Conservation (phyloP, 2,113 vertebrate species). For the Nyctereutes procyonoides region DNA sequence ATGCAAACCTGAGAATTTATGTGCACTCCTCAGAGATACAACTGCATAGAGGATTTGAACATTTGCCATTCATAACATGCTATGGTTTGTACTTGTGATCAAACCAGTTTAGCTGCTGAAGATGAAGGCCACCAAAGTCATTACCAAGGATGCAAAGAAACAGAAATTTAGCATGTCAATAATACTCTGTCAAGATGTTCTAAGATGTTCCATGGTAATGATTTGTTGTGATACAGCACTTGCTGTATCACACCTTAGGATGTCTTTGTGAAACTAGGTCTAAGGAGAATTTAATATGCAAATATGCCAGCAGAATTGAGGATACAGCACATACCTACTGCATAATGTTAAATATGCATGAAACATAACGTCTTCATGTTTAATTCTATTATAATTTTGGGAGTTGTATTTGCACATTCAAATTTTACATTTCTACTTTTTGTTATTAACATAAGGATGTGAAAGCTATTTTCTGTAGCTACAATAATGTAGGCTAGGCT, state of each 20-base stretch:
- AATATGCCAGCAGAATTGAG: slow-evolving; percentile 44
- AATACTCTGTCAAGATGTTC: background rate
- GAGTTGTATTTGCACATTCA: slow-evolving; percentile 48
- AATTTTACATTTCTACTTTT: slow-evolving; percentile 35
- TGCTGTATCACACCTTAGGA: background rate
- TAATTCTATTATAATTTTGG: slow-evolving; percentile 62
- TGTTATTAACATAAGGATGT: slow-evolving; percentile 53
- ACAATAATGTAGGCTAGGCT: background rate
- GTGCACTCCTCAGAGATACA: background rate
- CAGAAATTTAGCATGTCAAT: background rate
- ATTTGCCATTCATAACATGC: background rate
- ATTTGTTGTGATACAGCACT: background rate
- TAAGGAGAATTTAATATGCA: slow-evolving; percentile 46
- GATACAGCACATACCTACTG: slow-evolving; percentile 13
- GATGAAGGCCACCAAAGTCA: background rate
- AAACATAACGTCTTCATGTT: slow-evolving; percentile 52
- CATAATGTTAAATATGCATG: slow-evolving; percentile 63
- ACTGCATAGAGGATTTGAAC: background rate
- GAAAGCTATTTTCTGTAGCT: background rate
- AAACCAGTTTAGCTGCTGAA: background rate
- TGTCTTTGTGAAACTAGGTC: background rate
- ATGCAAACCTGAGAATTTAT: background rate
- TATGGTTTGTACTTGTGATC: background rate
- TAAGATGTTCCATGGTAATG: background rate
- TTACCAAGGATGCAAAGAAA: background rate